Conservation (phyloP, 2,113 vertebrate species). For the Platichthys stellatus region DNA sequence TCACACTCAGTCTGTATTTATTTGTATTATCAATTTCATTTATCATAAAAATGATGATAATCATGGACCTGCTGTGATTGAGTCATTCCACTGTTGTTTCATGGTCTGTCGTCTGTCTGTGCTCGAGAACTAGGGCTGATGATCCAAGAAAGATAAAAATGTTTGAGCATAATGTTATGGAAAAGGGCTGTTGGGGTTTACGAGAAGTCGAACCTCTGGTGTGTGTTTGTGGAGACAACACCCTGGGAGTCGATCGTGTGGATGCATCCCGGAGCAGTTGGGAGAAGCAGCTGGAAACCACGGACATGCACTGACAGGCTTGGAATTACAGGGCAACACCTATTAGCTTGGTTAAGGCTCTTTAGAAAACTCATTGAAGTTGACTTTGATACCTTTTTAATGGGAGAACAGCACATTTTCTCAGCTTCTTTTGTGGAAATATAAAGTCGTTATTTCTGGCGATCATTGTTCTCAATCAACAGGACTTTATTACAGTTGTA, state of each 20-base stretch:
- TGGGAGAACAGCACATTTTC: neutral
- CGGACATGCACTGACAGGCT: conserved; percentile 32
- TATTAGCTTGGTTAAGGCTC: neutral
- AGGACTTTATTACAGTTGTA: neutral
- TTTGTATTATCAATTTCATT: neutral
- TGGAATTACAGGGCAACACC: conserved; percentile 34
- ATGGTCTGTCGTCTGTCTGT: no score
- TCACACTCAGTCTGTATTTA: neutral
- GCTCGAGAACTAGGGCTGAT: neutral
- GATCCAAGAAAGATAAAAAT: no score
- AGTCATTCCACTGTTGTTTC: no score
- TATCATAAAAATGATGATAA: no score
- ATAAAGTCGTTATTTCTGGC: neutral
- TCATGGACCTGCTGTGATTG: no score
- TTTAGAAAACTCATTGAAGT: conserved; percentile 10
- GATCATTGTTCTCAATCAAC: neutral
- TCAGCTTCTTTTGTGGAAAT: neutral
- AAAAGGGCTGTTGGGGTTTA: conserved; percentile 14
- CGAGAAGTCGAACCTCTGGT: conserved; percentile 16
- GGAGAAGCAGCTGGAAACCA: conserved; percentile 3
- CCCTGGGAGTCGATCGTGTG: conserved; percentile 23
- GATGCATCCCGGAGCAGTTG: conserved; percentile 41
- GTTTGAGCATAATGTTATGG: conserved; percentile 16
- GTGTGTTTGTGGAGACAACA: conserved; percentile 35
- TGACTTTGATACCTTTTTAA: conserved; percentile 6